A percentile compares a stretch with the other conserved stretches of the same genome.
These are phyloP conservation scores for Mamestra brassicae DNA, from an alignment of 2,888 invertebrate species.

Conservation along the genomic window DNA sequence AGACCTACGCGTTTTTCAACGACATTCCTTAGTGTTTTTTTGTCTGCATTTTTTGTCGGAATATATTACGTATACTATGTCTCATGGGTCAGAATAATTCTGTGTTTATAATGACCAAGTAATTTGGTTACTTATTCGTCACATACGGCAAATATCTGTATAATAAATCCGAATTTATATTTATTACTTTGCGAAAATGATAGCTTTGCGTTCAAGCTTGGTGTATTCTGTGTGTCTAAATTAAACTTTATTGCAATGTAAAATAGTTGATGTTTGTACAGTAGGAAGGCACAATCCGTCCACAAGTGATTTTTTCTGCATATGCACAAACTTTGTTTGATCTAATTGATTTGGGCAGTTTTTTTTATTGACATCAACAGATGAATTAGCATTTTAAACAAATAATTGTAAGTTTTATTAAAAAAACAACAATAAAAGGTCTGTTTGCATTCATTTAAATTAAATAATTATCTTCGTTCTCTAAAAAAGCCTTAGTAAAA, in stretches of 20 bases:
- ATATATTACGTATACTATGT: constrained; percentile 17
- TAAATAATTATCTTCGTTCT: not conserved
- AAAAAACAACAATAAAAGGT: not conserved
- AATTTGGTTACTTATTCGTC: not conserved
- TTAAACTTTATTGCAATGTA: constrained; percentile 57
- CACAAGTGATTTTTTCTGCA: constrained; percentile 77
- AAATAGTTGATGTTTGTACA: constrained; percentile 64
- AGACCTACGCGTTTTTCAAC: constrained; percentile 4
- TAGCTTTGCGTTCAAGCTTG: constrained; percentile 60
- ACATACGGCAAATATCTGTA: constrained; percentile 61
- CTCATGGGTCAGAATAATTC: not conserved
- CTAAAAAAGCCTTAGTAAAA: not conserved
- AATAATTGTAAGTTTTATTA: not conserved
- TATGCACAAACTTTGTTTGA: constrained; percentile 48
- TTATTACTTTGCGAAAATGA: constrained; percentile 60
- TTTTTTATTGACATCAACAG: constrained; percentile 47
- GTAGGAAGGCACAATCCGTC: constrained; percentile 83
- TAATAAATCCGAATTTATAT: constrained; percentile 67
- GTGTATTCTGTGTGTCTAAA: constrained; percentile 56
- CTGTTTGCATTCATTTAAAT: not conserved
- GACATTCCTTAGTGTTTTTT: constrained; percentile 19
- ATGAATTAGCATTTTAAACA: not conserved
- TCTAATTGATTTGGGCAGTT: constrained; percentile 19
- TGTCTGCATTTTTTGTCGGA: constrained; percentile 26
- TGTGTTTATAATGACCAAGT: not conserved